Conservation (phyloP, 1,140 invertebrate genomes). For the Neodiprion fabricii region DNA sequence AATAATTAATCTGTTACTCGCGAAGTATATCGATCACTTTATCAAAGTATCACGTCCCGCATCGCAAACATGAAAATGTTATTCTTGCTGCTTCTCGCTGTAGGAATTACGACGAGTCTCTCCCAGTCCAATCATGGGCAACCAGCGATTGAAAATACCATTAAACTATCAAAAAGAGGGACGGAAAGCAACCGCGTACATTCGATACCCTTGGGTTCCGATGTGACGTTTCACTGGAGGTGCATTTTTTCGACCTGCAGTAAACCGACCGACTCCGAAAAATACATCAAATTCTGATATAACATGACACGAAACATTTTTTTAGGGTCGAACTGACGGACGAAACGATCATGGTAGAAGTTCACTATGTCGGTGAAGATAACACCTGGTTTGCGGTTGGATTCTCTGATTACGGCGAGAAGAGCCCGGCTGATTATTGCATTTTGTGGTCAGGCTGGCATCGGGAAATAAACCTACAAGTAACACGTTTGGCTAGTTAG, state of each 20-base stretch:
- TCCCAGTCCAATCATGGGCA: background rate
- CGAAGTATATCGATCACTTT: too few species aligned
- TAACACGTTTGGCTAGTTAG: conserved; percentile 56
- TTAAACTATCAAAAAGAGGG: background rate
- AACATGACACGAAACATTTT: background rate
- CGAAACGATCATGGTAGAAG: conserved; percentile 57
- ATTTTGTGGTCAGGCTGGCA: conserved; percentile 79
- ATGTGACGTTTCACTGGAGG: conserved; percentile 56
- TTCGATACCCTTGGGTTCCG: conserved; percentile 52
- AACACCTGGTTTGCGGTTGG: conserved; percentile 84
- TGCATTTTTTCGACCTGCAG: conserved; percentile 23
- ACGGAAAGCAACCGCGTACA: conserved; percentile 36
- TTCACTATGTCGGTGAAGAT: conserved; percentile 59
- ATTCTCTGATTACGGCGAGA: conserved; percentile 88
- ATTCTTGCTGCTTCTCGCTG: background rate
- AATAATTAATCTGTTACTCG: too few species aligned
- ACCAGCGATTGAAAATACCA: background rate
- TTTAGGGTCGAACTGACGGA: conserved; percentile 57
- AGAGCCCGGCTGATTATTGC: conserved; percentile 83
- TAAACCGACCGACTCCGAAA: background rate
- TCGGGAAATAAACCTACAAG: conserved; percentile 71
- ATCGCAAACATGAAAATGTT: background rate
- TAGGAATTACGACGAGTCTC: background rate
- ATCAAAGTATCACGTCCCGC: too few species aligned
- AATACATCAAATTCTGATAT: conserved; percentile 8